Evolutionary conservation across 2,888 invertebrate genomes (phyloP), one percentile per base, ranked within the genome.

Genomic region (Ectemnius cavifrons): DNA sequence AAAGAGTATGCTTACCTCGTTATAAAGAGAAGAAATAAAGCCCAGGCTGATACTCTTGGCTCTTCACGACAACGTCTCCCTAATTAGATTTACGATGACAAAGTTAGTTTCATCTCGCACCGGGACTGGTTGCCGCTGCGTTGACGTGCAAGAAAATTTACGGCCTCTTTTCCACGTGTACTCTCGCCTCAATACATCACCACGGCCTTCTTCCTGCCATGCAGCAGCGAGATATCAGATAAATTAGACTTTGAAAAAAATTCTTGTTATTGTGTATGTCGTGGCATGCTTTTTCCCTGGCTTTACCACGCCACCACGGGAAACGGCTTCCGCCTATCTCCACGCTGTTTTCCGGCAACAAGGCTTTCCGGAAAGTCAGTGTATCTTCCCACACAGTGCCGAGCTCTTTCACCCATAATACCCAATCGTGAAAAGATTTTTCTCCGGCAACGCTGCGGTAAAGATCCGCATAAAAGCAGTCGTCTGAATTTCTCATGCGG

Each of bases 11-110:
- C 11, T 11, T 37, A 11, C 8, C 8, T 2, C 5, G 11, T 37
- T 37, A 37, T 37, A 11, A 37, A 37, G 37, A 37, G 37, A 8
- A 37, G 6, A 37, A 37, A 37, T 37, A 37, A 37, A 37, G 37
- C 37, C 11, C 11, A 2, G 37, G 1, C 8, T 8, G 37, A 11
- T 37, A 37, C 13, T 60, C 37, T 37, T 16, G 60, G 37, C 37
- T 27, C 2, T 16, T n/a, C 37, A 28, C 37, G n/a, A 16, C 23
- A 28, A 60, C 28, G 28, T 28, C 28, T 6, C 28, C 16, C 5
- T 60, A 60, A 60, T 60, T 60, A 37, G 60, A 60, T 60, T 37
- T 60, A 60, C 28, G 16, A 60, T 16, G 28, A 16, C 14, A 28
- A 60, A 60, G 28, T 60, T 60, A 60, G 28, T 60, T 60, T 60